Conservation (phyloP, 2,888 invertebrate genomes). For the Caenorhabditis auriculariae region DNA sequence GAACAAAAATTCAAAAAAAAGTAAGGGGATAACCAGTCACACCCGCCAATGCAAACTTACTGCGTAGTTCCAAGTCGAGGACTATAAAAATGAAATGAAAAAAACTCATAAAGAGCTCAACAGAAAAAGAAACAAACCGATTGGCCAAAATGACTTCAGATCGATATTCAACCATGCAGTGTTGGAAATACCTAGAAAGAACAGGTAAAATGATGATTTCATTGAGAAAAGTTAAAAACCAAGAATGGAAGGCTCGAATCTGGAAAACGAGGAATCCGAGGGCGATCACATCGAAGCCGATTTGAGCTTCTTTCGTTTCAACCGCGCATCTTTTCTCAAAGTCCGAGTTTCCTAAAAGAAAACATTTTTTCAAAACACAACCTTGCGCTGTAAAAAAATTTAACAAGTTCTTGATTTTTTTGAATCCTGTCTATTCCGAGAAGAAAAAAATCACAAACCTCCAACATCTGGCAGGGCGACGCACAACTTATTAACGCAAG, state of each 20-base stretch:
- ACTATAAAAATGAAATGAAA: neutral
- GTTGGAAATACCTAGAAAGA: conserved; percentile 81
- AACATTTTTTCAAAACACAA: too few species aligned
- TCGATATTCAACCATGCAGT: conserved; percentile 90
- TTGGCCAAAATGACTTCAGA: conserved; percentile 92
- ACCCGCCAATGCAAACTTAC: too few species aligned
- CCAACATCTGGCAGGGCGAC: neutral
- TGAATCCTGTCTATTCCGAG: too few species aligned
- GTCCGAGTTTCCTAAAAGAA: too few species aligned
- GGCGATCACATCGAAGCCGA: conserved; percentile 92
- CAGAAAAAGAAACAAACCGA: conserved; percentile 58
- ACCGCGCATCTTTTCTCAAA: conserved; percentile 73
- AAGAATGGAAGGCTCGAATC: conserved; percentile 85
- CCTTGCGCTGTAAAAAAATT: too few species aligned
- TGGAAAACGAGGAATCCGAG: conserved; percentile 90
- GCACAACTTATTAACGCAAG: conserved; percentile 72
- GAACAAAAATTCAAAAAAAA: too few species aligned
- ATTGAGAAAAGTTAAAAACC: conserved; percentile 64
- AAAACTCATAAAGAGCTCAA: neutral
- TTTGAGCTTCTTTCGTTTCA: conserved; percentile 80
- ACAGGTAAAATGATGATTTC: neutral
- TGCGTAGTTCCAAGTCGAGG: too few species aligned
- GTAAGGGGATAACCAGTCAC: too few species aligned
- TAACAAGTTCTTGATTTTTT: too few species aligned
- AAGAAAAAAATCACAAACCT: conserved; percentile 1